phyloP scores from a whole-genome alignment of 1,140 invertebrate genomes.

The Meloidogyne chitwoodi region DNA sequence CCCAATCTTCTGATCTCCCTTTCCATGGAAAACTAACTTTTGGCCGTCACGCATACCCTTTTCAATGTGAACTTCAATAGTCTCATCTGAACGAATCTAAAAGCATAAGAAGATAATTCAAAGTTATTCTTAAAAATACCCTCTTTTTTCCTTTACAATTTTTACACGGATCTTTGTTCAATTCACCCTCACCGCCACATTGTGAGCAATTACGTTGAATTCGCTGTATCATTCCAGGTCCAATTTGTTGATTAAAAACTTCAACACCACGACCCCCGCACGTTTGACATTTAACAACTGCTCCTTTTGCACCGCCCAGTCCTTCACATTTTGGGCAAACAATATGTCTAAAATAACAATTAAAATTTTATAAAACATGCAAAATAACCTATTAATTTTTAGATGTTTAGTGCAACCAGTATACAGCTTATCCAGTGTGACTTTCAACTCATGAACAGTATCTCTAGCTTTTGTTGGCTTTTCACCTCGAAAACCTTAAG shows the following conservation, averaged over 20 bases:
- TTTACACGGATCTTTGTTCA: conserved; percentile 81
- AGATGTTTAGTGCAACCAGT: conserved; percentile 89
- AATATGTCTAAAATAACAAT: conserved; percentile 63
- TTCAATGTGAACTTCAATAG: conserved; percentile 93
- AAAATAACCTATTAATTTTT: conserved; percentile 77
- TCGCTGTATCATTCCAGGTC: conserved; percentile 92
- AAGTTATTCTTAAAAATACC: conserved; percentile 38
- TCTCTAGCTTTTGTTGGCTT: conserved; percentile 76
- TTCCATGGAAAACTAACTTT: conserved; percentile 83
- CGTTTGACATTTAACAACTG: conserved; percentile 77
- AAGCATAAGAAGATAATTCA: conserved; percentile 12
- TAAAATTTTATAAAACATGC: conserved; percentile 1
- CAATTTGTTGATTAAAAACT: conserved; percentile 83
- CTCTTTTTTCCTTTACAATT: conserved; percentile 84
- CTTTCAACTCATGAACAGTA: conserved; percentile 85
- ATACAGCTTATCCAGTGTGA: conserved; percentile 91
- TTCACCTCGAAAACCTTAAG: conserved; percentile 44
- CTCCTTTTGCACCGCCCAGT: conserved; percentile 84
- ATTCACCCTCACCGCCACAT: conserved; percentile 81
- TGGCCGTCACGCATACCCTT: conserved; percentile 92
- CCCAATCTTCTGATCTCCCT: conserved; percentile 91
- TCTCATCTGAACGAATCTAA: conserved; percentile 73
- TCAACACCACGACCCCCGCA: conserved; percentile 88
- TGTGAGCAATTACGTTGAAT: conserved; percentile 81
- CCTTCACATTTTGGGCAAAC: conserved; percentile 97